Base-by-base conservation (phyloP, 1,140 invertebrate genomes). In the Oscheius sp. region DNA sequence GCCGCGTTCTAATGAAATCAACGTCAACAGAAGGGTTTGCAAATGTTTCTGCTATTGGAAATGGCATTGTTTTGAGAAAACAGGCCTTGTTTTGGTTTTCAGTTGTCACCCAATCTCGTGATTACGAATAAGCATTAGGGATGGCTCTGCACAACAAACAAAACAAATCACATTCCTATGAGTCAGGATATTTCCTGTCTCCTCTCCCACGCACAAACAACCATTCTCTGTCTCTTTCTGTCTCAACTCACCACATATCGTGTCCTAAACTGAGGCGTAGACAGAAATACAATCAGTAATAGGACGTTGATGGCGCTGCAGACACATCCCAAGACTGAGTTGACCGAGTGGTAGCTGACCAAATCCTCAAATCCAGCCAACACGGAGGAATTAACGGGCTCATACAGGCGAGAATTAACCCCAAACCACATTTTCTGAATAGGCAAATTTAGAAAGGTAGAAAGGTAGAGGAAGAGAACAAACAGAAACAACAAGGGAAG, bases 321-420 rank as follows among this genome's bases (percentile, higher is more conserved):
- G 15, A 68, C 34, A n/a, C 49, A 52, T 15, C 72, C 72, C 32
- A 74, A 34, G 23, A 29, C 49, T 3, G 55, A 36, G 58, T 68
- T 74, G 13, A 74, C 72, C 15, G 55, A 58, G 31, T 74, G 64
- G 52, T 74, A 67, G n/a, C 46, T 35, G 36, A 74, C 65, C 1
- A 74, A 46, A 20, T 67, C 72, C 32, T 67, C 64, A 35, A 68
- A 62, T 26, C 36, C 52, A 29, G 4, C 3, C 13, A 46, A 36
- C 7, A 32, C 29, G 32, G 69, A 71, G 26, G 61, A 32, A 61
- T 71, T 71, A 35, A 64, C 69, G 29, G 69, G 34, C 55, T 68
- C 49, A 26, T 7, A 55, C 15, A 4, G 15, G 28, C 28, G 49
- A 26, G 15, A 15, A 55, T 55, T 26, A 15, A 23, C 49, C 7